Conservation (phyloP, 2,797 vertebrate genomes). For the Clarias fuscus region DNA sequence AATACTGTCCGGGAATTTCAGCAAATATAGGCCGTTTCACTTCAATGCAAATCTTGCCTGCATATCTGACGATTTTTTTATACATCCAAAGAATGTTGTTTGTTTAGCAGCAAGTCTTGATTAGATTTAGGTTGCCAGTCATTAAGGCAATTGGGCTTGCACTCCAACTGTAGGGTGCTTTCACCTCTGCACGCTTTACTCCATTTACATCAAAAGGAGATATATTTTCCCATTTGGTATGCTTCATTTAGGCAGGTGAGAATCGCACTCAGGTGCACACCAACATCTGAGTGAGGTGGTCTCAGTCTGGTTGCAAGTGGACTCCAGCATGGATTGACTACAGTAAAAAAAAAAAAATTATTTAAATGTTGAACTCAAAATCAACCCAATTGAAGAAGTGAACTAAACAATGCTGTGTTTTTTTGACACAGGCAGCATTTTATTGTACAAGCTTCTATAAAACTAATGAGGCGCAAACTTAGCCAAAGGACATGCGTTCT, state of each 20-base stretch:
- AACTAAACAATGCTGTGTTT: neutral
- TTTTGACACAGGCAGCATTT: neutral
- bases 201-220: neutral
- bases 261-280: neutral
- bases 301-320: neutral
- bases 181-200: neutral
- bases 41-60: neutral
- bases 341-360: neutral
- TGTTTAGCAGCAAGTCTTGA: neutral
- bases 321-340: neutral
- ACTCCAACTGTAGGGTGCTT: neutral
- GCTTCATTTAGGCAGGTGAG: neutral
- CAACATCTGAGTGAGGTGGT: neutral
- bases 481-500: neutral
- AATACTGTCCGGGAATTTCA: neutral
- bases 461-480: neutral
- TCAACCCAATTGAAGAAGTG: neutral
- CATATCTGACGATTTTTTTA: neutral
- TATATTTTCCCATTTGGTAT: neutral
- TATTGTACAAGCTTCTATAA: neutral
- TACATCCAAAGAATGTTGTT: neutral
- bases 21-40: neutral
- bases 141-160: slow-evolving; percentile 1
- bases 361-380: neutral
- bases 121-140: slow-evolving; percentile 1